Evolutionary conservation across 37 sponge, comb jelly and placozoan genomes (phyloP).

Genomic region (Cladorhizidae sp.): DNA sequence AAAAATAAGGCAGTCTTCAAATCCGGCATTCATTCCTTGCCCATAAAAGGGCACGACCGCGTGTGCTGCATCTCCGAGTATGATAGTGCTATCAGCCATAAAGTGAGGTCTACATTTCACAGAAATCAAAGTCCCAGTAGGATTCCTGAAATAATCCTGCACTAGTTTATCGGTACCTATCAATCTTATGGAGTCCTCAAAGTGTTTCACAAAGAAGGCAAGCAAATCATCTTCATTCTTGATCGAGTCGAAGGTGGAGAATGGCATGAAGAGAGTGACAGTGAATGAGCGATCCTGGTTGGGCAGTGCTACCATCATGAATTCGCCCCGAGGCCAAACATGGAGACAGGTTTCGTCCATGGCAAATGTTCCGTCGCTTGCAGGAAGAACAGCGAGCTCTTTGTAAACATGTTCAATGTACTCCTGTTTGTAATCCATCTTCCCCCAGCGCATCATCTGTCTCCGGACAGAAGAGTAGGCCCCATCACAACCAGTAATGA

Average conservation of each 20-base stretch:
- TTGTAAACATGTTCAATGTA: slow-evolving; percentile 91
- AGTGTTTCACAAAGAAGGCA: slow-evolving; percentile 71
- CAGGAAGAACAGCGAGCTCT: slow-evolving; percentile 80
- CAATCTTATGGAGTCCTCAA: slow-evolving; percentile 70
- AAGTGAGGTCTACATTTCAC: slow-evolving; percentile 85
- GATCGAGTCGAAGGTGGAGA: slow-evolving; percentile 52
- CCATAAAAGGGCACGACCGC: slow-evolving; percentile 96
- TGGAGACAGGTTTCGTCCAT: slow-evolving; percentile 83
- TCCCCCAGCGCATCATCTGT: slow-evolving; percentile 74
- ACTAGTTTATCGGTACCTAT: slow-evolving; percentile 75
- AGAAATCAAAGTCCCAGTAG: slow-evolving; percentile 58
- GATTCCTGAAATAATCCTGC: slow-evolving; percentile 72
- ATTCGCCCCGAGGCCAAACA: slow-evolving; percentile 85
- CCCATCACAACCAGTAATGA: slow-evolving; percentile 89
- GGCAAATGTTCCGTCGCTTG: slow-evolving; percentile 52
- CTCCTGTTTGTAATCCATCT: slow-evolving; percentile 75
- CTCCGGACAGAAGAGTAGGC: slow-evolving; percentile 79
- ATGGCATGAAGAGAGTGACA: slow-evolving; percentile 86
- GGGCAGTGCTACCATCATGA: slow-evolving; percentile 93
- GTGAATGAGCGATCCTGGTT: slow-evolving; percentile 82
- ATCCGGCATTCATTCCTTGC: slow-evolving; percentile 91
- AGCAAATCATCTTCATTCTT: slow-evolving; percentile 68
- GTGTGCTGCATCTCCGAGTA: slow-evolving; percentile 95
- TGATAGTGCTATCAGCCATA: slow-evolving; percentile 43
- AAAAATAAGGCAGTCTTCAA: slow-evolving; percentile 89